Evolutionary conservation across 2,888 invertebrate genomes (phyloP).

Genomic region (Drosophila melanocephala): DNA sequence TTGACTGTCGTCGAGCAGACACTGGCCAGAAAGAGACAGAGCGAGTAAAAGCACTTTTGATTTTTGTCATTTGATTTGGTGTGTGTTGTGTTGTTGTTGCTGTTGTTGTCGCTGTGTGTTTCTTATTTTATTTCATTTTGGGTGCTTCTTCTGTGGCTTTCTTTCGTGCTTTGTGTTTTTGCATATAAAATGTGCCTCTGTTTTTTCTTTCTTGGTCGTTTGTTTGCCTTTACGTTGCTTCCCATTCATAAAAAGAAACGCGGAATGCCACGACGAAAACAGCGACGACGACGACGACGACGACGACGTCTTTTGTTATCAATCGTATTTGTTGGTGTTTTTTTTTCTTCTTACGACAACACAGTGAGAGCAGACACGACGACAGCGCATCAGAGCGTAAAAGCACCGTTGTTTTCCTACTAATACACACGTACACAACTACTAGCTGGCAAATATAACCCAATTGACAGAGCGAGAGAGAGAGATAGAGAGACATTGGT

Average conservation of each 20-base stretch:
- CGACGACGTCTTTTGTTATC: slow-evolving; percentile 64
- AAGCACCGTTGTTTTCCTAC: slow-evolving; percentile 65
- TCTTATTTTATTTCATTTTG: slow-evolving; percentile 29
- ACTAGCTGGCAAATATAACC: slow-evolving; percentile 46
- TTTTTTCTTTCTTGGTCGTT: slow-evolving; percentile 36
- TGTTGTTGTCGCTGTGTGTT: background rate
- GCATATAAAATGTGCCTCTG: slow-evolving; percentile 52
- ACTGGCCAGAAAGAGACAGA: slow-evolving; percentile 20
- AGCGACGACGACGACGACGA: slow-evolving; percentile 36
- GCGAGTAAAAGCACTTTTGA: slow-evolving; percentile 52
- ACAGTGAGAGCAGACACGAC: slow-evolving; percentile 44
- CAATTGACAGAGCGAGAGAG: slow-evolving; percentile 53
- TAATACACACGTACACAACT: slow-evolving; percentile 27
- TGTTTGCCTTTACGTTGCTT: slow-evolving; percentile 29
- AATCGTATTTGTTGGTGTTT: slow-evolving; percentile 41
- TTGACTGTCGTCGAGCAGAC: slow-evolving; percentile 58
- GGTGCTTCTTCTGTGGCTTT: slow-evolving; percentile 37
- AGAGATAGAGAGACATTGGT: slow-evolving; percentile 6
- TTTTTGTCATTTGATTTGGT: slow-evolving; percentile 67
- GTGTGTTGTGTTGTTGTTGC: slow-evolving; percentile 10
- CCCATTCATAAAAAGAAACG: slow-evolving; percentile 70
- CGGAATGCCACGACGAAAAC: slow-evolving; percentile 43
- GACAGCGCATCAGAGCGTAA: slow-evolving; percentile 36
- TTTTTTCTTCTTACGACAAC: slow-evolving; percentile 36
- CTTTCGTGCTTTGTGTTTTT: slow-evolving; percentile 28